Conservation (phyloP, 92 coral and sea anemone genomes). For the Metridium senile region DNA sequence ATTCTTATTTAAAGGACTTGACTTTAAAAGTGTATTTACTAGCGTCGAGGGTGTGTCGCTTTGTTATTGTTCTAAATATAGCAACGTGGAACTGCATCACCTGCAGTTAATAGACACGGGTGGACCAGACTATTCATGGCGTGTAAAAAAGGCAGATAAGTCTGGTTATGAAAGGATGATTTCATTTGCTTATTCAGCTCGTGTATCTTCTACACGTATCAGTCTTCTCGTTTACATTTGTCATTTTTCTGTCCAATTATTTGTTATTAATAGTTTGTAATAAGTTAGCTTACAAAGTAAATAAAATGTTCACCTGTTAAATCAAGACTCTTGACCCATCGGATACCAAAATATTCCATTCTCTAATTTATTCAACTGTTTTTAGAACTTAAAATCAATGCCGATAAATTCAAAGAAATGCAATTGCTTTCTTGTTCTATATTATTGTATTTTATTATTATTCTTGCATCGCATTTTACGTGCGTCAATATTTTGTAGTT, state of each 20-base stretch:
- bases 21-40: slow-evolving; percentile 10
- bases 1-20: slow-evolving; percentile 28
- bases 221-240: too few relatives aligned
- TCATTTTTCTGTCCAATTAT: not conserved
- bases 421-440: too few relatives aligned
- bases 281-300: not conserved
- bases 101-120: not conserved
- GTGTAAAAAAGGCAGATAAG: too few relatives aligned
- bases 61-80: not conserved
- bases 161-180: too few relatives aligned
- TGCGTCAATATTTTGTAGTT: too few relatives aligned
- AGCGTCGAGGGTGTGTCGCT: slow-evolving; percentile 14
- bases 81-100: not conserved
- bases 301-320: not conserved
- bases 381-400: not conserved
- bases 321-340: not conserved
- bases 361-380: not conserved
- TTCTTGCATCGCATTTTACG: not conserved
- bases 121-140: not conserved
- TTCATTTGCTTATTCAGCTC: too few relatives aligned
- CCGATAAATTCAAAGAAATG: too few relatives aligned
- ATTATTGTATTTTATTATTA: not conserved
- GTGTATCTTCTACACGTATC: too few relatives aligned
- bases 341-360: not conserved
- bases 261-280: not conserved